Evolutionary conservation across 2,113 vertebrate genomes (phyloP).

Genomic region (Austrofundulus limnaeus): DNA sequence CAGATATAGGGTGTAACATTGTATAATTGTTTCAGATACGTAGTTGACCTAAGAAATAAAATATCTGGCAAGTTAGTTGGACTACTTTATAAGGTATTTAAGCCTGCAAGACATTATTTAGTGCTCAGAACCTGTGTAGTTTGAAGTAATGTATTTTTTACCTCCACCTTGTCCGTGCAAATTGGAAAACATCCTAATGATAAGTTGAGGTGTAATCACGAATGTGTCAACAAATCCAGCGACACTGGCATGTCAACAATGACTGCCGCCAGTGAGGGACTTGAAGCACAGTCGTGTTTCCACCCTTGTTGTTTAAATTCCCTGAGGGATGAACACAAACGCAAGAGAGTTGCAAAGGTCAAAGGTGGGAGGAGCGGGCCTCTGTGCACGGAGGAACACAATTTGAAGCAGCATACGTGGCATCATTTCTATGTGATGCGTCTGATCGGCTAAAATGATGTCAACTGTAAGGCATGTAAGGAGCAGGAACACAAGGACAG

Average conservation of each 20-base stretch:
- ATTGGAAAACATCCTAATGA: constrained; percentile 9
- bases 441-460: neutral
- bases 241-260: constrained; percentile 35
- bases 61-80: neutral
- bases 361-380: constrained; percentile 20
- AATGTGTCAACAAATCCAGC: constrained; percentile 47
- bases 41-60: constrained; percentile 9
- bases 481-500: neutral
- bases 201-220: constrained; percentile 22
- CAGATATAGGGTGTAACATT: constrained; percentile 5
- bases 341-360: constrained; percentile 38
- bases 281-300: constrained; percentile 52
- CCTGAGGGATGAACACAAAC: constrained; percentile 33
- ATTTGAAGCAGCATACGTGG: constrained; percentile 25
- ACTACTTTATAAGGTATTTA: constrained; percentile 6
- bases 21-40: constrained; percentile 4
- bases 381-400: constrained; percentile 23
- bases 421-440: constrained; percentile 11
- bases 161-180: constrained; percentile 8
- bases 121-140: neutral
- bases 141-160: constrained; percentile 1
- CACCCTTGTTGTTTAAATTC: constrained; percentile 44
- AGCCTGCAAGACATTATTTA: neutral
- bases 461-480: neutral
- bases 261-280: constrained; percentile 40